Evolutionary conservation across 2,888 invertebrate species (phyloP).

Genomic region (Perithous albicinctus): DNA sequence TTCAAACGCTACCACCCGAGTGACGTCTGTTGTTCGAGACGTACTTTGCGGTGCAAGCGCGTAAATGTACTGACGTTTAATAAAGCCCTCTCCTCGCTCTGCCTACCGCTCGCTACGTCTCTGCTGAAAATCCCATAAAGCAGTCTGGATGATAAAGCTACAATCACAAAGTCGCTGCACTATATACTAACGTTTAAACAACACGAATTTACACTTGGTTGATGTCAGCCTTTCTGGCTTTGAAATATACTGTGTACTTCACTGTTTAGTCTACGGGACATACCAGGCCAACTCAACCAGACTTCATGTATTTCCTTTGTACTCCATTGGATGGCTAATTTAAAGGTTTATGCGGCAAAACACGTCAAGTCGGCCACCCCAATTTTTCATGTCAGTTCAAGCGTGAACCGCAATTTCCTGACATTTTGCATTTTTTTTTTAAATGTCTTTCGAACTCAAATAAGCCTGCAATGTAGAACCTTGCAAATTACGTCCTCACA

Average conservation of each 20-base stretch:
- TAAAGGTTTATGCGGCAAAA: too few relatives aligned
- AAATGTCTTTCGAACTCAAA: too few relatives aligned
- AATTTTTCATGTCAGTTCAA: too few relatives aligned
- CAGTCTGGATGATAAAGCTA: slow-evolving; percentile 1
- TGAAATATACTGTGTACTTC: background rate
- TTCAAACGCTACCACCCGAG: slow-evolving; percentile 25
- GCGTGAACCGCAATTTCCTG: too few relatives aligned
- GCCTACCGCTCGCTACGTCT: background rate
- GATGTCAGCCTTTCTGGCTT: background rate
- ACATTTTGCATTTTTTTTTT: too few relatives aligned
- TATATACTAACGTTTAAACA: slow-evolving; percentile 11
- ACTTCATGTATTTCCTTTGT: background rate
- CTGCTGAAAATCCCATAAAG: slow-evolving; percentile 31
- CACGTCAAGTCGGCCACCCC: too few relatives aligned
- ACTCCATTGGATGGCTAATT: too few relatives aligned
- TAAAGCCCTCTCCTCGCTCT: slow-evolving; percentile 21
- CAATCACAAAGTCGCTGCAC: background rate
- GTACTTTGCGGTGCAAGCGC: slow-evolving; percentile 27
- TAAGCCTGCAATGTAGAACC: too few relatives aligned
- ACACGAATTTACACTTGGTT: slow-evolving; percentile 41
- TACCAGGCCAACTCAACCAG: background rate
- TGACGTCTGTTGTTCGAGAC: slow-evolving; percentile 41
- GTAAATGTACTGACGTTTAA: slow-evolving; percentile 59
- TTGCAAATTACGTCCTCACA: too few relatives aligned
- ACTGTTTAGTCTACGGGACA: background rate